Conservation (phyloP, 2,113 vertebrate species). For the Pachyramphus minor region DNA sequence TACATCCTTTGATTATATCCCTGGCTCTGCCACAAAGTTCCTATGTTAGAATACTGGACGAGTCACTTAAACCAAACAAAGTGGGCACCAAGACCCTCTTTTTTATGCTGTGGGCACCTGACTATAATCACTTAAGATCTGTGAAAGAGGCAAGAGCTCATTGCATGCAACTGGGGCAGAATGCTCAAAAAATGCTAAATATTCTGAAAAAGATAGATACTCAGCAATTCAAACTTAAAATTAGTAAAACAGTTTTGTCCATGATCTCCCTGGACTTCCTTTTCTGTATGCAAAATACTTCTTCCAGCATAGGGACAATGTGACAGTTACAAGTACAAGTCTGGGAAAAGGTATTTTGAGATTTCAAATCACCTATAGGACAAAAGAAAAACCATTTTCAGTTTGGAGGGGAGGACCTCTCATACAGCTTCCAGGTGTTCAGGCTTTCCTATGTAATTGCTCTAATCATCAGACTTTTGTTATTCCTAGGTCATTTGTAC, state of each 20-base stretch:
- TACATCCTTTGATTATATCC: constrained; percentile 18
- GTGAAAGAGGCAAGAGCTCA: not conserved
- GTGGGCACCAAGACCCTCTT: not conserved
- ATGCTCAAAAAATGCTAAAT: not conserved
- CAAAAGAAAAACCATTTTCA: not conserved
- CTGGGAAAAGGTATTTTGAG: not conserved
- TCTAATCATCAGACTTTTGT: not conserved
- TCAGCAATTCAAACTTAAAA: not conserved
- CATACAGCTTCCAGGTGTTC: not conserved
- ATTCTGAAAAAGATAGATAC: not conserved
- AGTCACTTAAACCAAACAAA: not conserved
- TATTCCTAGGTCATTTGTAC: not conserved
- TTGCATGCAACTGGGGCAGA: not conserved
- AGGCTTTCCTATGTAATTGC: not conserved
- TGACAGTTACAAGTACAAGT: not conserved
- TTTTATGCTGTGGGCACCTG: not conserved
- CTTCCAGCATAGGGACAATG: not conserved
- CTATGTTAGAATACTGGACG: not conserved
- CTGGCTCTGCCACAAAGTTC: not conserved
- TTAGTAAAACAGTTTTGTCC: not conserved
- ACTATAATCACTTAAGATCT: not conserved
- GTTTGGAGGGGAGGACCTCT: not conserved
- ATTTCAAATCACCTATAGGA: not conserved
- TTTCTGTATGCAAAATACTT: not conserved
- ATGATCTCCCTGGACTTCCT: not conserved